Conservation (phyloP, 92 coral and sea anemone species). For the Bergia sp. region DNA sequence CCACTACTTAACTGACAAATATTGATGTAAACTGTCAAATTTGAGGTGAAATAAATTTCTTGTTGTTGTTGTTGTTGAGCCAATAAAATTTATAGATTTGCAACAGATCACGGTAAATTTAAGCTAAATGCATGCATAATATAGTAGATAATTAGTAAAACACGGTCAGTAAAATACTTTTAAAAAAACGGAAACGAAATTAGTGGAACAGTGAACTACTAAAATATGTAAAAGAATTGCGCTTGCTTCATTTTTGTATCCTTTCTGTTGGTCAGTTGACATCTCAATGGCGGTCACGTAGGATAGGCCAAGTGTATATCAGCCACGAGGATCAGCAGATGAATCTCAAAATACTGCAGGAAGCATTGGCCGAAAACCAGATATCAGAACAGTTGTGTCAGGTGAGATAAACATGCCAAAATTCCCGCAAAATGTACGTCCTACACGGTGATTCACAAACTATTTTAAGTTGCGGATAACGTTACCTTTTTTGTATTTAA, state of each 20-base stretch:
- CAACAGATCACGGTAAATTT: too few species aligned
- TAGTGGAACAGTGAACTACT: not conserved
- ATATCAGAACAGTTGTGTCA: conserved; percentile 67
- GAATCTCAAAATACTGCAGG: conserved; percentile 79
- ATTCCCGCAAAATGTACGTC: not conserved
- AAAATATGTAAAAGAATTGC: not conserved
- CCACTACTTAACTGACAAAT: too few species aligned
- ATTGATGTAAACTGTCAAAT: too few species aligned
- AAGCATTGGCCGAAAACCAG: conserved; percentile 73
- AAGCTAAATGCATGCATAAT: too few species aligned
- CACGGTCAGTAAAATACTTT: too few species aligned
- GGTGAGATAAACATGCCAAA: conserved; percentile 48
- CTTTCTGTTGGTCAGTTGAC: conserved; percentile 45
- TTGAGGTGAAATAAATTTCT: too few species aligned
- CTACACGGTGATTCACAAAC: not conserved
- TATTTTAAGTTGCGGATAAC: not conserved
- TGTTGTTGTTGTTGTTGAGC: too few species aligned
- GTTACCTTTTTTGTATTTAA: not conserved
- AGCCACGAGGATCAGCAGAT: conserved; percentile 77
- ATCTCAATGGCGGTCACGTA: conserved; percentile 76
- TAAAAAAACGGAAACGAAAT: not conserved
- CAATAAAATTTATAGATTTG: too few species aligned
- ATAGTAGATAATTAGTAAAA: too few species aligned
- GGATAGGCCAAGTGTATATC: conserved; percentile 82
- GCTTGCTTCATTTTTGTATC: not conserved